Percentiles rank a stretch among this genome's conserved stretches.
Conservation (phyloP, 2,797 vertebrate genomes). For the Helicolenus hilgendorfi region DNA sequence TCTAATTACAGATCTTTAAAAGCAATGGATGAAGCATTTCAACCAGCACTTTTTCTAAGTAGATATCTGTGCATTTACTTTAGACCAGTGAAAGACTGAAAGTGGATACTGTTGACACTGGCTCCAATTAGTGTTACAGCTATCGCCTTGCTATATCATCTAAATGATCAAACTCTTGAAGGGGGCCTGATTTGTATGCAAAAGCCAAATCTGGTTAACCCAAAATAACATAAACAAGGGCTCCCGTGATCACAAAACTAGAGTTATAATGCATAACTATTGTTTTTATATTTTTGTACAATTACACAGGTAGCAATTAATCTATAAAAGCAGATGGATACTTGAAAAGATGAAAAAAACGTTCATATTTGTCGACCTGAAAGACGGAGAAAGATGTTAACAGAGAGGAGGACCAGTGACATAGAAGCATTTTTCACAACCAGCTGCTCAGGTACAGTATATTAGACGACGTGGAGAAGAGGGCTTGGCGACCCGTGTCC, state of each 20-base stretch:
- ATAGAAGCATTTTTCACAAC: constrained; percentile 55
- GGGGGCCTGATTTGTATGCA: neutral
- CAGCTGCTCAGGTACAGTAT: constrained; percentile 71
- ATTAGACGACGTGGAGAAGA: constrained; percentile 72
- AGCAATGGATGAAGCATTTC: neutral
- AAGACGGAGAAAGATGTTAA: constrained; percentile 3
- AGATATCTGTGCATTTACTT: neutral
- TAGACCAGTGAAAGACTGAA: neutral
- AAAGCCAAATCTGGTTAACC: neutral
- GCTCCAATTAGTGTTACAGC: neutral
- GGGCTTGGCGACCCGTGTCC: constrained; percentile 81
- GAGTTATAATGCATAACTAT: neutral
- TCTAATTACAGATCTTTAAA: too few relatives aligned
- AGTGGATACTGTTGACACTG: neutral
- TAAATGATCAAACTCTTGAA: neutral
- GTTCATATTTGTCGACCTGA: neutral
- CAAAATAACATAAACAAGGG: neutral
- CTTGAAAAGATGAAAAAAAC: neutral
- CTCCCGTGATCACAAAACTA: neutral
- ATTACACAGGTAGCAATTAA: neutral
- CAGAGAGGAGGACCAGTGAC: neutral
- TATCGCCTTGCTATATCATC: neutral
- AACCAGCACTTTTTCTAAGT: neutral
- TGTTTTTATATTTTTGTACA: neutral
- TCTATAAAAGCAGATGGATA: neutral